A percentile compares a stretch with the other conserved stretches of the same genome.
phyloP scores from a whole-genome alignment of 2,797 vertebrate species.

The Channa striata region DNA sequence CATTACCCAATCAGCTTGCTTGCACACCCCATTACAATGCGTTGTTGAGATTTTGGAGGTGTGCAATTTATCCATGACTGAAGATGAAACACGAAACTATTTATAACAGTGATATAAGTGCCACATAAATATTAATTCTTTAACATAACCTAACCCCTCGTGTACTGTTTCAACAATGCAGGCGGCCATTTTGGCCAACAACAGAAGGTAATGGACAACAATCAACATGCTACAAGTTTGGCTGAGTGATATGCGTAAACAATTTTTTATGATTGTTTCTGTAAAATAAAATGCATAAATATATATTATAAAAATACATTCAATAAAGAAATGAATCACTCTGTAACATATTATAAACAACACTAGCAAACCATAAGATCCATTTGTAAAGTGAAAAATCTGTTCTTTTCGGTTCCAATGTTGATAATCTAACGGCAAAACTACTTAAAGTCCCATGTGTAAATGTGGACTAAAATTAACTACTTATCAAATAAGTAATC shows the following conservation, averaged over 20 bases:
- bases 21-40: too few species aligned
- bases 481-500: not conserved
- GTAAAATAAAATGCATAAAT: too few species aligned
- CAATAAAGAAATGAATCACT: too few species aligned
- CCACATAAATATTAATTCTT: constrained; percentile 20
- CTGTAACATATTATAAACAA: too few species aligned
- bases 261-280: too few species aligned
- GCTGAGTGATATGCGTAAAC: too few species aligned
- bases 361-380: not conserved
- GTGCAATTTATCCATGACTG: too few species aligned
- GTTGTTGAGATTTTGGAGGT: too few species aligned
- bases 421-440: not conserved
- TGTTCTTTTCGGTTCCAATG: not conserved
- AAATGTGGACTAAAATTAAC: not conserved
- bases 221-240: not conserved
- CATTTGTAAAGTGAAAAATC: not conserved
- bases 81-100: too few species aligned
- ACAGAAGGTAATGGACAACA: constrained; percentile 7
- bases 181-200: not conserved
- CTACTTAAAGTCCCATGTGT: not conserved
- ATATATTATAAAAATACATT: too few species aligned
- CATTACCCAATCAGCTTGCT: too few species aligned
- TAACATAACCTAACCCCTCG: constrained; percentile 6
- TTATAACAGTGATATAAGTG: not conserved
- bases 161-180: too few species aligned